phyloP scores from a whole-genome alignment of 2,888 invertebrate species.

The Ptilodon capucinus region DNA sequence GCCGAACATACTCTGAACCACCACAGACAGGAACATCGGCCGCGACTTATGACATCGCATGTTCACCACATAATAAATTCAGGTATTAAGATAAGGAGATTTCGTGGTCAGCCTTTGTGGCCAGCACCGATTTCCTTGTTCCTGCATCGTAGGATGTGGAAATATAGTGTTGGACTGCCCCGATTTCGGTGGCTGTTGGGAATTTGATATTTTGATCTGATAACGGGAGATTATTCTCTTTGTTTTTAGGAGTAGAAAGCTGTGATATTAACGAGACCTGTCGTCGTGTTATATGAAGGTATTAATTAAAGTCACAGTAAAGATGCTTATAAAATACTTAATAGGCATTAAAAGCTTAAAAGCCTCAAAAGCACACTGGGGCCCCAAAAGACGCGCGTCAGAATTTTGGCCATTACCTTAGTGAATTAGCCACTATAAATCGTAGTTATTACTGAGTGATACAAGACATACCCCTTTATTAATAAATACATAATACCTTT shows the following conservation, averaged over 20 bases:
- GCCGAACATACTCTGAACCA: background rate
- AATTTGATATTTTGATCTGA: background rate
- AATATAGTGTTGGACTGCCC: background rate
- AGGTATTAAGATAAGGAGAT: constrained; percentile 52
- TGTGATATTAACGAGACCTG: background rate
- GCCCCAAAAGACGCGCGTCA: no score
- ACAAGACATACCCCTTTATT: no score
- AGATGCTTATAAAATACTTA: no score
- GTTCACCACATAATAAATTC: constrained; percentile 44
- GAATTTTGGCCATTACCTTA: no score
- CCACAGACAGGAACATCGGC: constrained; percentile 32
- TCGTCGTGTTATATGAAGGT: background rate
- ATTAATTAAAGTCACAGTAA: background rate
- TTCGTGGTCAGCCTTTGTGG: constrained; percentile 27
- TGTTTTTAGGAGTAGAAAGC: background rate
- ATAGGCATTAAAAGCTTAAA: no score
- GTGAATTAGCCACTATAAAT: no score
- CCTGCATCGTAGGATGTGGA: background rate
- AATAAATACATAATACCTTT: no score
- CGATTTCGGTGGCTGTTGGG: background rate
- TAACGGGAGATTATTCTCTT: background rate
- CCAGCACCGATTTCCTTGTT: constrained; percentile 22
- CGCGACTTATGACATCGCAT: constrained; percentile 55
- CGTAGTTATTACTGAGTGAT: no score
- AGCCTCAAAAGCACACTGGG: no score